A percentile compares a stretch with the other conserved stretches of the same genome.
Conservation (phyloP, 2,888 invertebrate species). For the Himalopsyche kuldschensis region DNA sequence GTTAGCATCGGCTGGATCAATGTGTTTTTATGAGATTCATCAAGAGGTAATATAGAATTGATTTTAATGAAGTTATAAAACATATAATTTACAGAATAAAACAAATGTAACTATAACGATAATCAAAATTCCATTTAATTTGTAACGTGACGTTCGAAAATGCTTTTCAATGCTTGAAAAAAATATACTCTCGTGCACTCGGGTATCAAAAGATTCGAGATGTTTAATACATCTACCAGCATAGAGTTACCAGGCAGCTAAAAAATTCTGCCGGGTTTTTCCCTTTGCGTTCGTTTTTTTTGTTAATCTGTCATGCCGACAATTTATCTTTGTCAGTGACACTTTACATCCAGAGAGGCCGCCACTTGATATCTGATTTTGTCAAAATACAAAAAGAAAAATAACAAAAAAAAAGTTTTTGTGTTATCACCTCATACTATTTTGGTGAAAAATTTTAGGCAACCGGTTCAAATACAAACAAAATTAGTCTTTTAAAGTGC, state of each 20-base stretch:
- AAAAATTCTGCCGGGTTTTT: background rate
- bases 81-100: no score
- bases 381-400: background rate
- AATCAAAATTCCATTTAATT: no score
- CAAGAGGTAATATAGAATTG: no score
- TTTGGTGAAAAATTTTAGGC: background rate
- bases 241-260: background rate
- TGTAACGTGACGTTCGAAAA: no score
- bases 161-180: no score
- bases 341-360: background rate
- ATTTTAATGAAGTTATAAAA: no score
- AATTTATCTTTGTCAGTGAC: background rate
- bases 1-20: no score
- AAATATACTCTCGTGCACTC: no score
- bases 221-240: no score
- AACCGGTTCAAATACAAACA: background rate
- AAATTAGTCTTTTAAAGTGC: background rate
- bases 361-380: background rate
- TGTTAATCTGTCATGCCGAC: background rate
- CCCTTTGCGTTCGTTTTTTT: background rate
- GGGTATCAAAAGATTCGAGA: no score
- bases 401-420: background rate
- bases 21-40: no score
- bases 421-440: background rate
- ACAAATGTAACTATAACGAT: no score